Conservation (phyloP, 1,140 invertebrate species). For the Octopus bimaculoides region DNA sequence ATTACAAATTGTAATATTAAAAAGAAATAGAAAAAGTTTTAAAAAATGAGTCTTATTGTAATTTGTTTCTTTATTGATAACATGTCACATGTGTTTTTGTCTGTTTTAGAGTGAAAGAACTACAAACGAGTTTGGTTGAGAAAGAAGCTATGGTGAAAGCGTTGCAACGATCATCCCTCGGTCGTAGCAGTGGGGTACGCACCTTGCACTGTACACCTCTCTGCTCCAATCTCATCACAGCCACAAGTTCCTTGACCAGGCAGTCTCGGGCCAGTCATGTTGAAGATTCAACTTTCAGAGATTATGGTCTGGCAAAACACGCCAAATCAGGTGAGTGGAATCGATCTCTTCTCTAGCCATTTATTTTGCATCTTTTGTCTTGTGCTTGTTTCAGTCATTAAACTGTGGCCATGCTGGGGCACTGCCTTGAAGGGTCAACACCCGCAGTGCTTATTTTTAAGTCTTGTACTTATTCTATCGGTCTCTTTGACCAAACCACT, state of each 20-base stretch:
- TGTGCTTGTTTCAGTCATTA: no score
- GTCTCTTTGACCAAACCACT: no score
- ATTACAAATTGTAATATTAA: no score
- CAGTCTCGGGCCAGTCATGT: slow-evolving; percentile 19
- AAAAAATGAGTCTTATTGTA: no score
- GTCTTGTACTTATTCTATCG: no score
- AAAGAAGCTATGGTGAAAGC: slow-evolving; percentile 87
- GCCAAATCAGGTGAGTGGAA: slow-evolving; percentile 36
- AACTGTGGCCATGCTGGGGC: no score
- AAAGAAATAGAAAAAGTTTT: no score
- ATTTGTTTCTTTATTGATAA: neutral
- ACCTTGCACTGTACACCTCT: slow-evolving; percentile 40
- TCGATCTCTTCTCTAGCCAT: neutral
- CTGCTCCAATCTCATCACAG: slow-evolving; percentile 37
- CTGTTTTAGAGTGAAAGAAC: slow-evolving; percentile 72
- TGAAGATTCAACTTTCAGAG: slow-evolving; percentile 20
- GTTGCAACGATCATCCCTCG: slow-evolving; percentile 64
- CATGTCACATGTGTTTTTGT: neutral
- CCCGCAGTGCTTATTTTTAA: no score
- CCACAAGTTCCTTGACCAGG: slow-evolving; percentile 27
- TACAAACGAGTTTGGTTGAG: slow-evolving; percentile 84
- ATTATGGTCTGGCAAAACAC: slow-evolving; percentile 33
- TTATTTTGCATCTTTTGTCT: neutral
- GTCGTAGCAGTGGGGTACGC: slow-evolving; percentile 36
- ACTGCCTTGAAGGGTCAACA: no score